These are phyloP conservation scores for Phyllopteryx taeniolatus DNA, from an alignment of 2,113 vertebrate species.

Conservation along the genomic window DNA sequence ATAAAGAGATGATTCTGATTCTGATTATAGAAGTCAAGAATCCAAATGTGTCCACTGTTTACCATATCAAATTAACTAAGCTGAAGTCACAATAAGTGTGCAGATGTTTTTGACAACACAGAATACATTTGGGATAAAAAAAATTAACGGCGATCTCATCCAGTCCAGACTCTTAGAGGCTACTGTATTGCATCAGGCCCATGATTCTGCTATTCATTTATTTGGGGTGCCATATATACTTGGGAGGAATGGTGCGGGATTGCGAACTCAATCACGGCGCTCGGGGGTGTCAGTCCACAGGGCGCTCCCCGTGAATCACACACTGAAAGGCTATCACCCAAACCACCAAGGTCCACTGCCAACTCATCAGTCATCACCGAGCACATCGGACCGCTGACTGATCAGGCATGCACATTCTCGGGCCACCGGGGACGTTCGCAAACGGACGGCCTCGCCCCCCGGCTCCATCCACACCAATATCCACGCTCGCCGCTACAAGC, in stretches of 20 bases:
- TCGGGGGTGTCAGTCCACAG: constrained; percentile 66
- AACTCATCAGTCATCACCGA: constrained; percentile 71
- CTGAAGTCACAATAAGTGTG: not conserved
- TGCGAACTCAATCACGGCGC: constrained; percentile 73
- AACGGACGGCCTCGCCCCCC: constrained; percentile 38
- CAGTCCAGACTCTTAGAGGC: constrained; percentile 22
- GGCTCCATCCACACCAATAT: constrained; percentile 55
- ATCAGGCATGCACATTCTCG: constrained; percentile 67
- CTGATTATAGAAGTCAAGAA: too few species aligned
- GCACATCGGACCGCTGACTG: constrained; percentile 57
- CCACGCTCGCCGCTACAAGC: constrained; percentile 39
- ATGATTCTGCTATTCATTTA: constrained; percentile 66
- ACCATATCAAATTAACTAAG: not conserved
- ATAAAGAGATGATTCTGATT: too few species aligned
- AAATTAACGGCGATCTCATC: constrained; percentile 44
- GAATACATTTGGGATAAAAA: constrained; percentile 9
- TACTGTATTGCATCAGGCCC: constrained; percentile 32
- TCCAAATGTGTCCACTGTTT: too few species aligned
- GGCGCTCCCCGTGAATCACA: constrained; percentile 72
- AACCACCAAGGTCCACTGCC: constrained; percentile 74
- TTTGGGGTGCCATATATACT: constrained; percentile 55
- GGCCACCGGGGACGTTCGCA: constrained; percentile 61
- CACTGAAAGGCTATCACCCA: constrained; percentile 76
- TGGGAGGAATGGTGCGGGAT: constrained; percentile 57
- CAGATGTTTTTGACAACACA: not conserved